phyloP scores from a whole-genome alignment of 2,888 invertebrate species.

The Andrena hattorfiana region DNA sequence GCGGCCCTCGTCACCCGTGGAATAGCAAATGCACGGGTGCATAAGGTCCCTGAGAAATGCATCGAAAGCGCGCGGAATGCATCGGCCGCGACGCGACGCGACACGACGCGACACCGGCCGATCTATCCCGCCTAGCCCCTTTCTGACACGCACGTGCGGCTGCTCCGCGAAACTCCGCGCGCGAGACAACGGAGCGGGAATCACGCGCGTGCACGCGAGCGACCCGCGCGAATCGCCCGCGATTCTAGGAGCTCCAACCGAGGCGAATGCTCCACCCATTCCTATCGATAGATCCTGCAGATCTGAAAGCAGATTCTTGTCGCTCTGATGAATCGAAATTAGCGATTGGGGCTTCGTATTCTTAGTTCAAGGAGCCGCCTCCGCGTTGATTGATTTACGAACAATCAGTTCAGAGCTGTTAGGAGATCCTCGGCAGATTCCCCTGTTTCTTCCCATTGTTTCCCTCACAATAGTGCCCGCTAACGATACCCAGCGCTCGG shows the following conservation, averaged over 20 bases:
- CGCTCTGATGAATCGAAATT: too few species aligned
- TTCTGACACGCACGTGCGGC: conserved; percentile 59
- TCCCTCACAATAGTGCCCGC: too few species aligned
- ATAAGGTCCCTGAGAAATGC: conserved; percentile 81
- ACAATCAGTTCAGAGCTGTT: too few species aligned
- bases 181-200: background rate
- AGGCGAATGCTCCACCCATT: background rate
- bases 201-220: conserved; percentile 31
- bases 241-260: background rate
- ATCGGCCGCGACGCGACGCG: conserved; percentile 66
- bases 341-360: too few species aligned
- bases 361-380: too few species aligned
- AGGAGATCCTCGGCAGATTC: too few species aligned
- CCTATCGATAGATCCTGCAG: background rate
- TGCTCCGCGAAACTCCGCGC: conserved; percentile 29
- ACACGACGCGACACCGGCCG: conserved; percentile 57
- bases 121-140: conserved; percentile 74
- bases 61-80: conserved; percentile 82
- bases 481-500: too few species aligned
- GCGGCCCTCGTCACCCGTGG: conserved; percentile 79
- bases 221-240: conserved; percentile 7
- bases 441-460: too few species aligned
- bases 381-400: too few species aligned
- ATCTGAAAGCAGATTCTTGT: too few species aligned
- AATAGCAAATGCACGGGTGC: conserved; percentile 81